Conservation (phyloP, 2,113 vertebrate genomes). For the Antechinus stuartii region DNA sequence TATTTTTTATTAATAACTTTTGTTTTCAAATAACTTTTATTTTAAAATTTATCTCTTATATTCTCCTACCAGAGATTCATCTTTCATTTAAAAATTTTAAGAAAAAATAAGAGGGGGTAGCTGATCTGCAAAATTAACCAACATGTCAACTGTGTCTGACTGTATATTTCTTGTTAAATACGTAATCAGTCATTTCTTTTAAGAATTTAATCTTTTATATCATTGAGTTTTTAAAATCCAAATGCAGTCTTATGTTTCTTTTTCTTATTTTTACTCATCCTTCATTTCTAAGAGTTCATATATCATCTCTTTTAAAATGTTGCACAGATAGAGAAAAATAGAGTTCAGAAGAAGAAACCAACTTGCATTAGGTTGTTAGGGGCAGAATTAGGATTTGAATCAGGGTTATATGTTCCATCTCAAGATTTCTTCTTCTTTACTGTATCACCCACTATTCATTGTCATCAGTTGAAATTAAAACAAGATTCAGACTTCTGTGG, state of each 20-base stretch:
- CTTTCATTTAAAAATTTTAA: background rate
- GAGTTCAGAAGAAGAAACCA: background rate
- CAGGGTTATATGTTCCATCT: background rate
- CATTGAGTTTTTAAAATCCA: background rate
- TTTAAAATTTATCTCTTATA: background rate
- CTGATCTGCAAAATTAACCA: background rate
- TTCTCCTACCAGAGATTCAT: background rate
- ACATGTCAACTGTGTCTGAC: background rate
- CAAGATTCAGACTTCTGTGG: slow-evolving; percentile 29
- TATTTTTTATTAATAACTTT: background rate
- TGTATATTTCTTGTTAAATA: background rate
- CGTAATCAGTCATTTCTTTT: background rate
- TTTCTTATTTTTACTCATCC: background rate
- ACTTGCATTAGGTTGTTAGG: background rate
- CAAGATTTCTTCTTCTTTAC: background rate
- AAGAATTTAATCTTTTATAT: background rate
- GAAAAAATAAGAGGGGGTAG: background rate
- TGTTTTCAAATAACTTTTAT: background rate
- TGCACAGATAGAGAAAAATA: background rate
- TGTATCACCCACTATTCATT: background rate
- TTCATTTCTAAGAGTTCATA: background rate
- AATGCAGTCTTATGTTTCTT: background rate
- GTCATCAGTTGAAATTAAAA: slow-evolving; percentile 37
- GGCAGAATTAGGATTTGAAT: background rate
- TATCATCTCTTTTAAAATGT: background rate